These are phyloP conservation scores for Corythornis vintsioides DNA, from an alignment of 2,113 vertebrate species.

Conservation along the genomic window DNA sequence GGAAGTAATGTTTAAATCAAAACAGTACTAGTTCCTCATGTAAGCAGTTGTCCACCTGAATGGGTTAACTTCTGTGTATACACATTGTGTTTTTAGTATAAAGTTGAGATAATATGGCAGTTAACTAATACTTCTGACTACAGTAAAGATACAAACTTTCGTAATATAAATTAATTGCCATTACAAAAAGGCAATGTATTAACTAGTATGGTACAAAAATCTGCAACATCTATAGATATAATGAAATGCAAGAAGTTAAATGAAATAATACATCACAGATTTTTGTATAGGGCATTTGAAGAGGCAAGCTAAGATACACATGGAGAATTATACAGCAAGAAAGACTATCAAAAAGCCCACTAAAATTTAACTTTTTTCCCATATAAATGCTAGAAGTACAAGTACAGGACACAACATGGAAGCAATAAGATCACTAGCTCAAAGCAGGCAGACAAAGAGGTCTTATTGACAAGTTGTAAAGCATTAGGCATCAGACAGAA, in stretches of 20 bases:
- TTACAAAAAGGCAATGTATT: conserved; percentile 83
- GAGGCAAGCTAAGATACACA: conserved; percentile 73
- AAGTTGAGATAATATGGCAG: conserved; percentile 75
- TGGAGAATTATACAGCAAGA: conserved; percentile 68
- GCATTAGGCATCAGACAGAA: conserved; percentile 92
- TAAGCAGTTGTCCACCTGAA: conserved; percentile 64
- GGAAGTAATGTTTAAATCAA: conserved; percentile 78
- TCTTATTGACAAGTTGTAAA: conserved; percentile 88
- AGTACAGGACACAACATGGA: conserved; percentile 70
- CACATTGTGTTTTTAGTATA: conserved; percentile 76
- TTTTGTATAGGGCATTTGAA: conserved; percentile 67
- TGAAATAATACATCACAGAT: conserved; percentile 74
- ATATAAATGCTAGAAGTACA: conserved; percentile 74
- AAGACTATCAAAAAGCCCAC: conserved; percentile 65
- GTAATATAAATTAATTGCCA: conserved; percentile 82
- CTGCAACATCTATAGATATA: conserved; percentile 82
- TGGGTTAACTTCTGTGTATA: conserved; percentile 55
- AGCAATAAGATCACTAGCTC: conserved; percentile 69
- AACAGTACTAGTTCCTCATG: conserved; percentile 66
- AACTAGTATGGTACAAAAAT: conserved; percentile 81
- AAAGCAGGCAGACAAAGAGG: conserved; percentile 82
- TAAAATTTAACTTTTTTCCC: conserved; percentile 61
- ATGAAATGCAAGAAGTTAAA: conserved; percentile 74
- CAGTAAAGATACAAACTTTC: conserved; percentile 79
- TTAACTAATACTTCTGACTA: conserved; percentile 73